These are phyloP conservation scores for Notodonta dromedarius DNA, from an alignment of 2,888 invertebrate genomes.

Conservation along the genomic window DNA sequence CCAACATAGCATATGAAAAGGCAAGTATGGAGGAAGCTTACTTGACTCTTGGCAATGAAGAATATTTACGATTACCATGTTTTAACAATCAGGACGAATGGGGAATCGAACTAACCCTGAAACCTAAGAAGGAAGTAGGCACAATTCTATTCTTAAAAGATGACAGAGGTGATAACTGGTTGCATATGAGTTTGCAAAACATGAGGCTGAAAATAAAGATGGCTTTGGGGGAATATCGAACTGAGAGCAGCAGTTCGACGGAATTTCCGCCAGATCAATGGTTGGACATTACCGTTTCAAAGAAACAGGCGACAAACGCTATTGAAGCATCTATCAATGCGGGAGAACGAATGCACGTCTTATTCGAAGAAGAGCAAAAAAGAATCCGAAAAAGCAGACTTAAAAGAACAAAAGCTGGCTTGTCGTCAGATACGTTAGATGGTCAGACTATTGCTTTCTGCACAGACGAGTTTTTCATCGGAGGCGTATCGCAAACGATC, in stretches of 20 bases:
- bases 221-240: conserved; percentile 49
- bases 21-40: conserved; percentile 68
- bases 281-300: conserved; percentile 66
- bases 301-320: conserved; percentile 59
- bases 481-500: conserved; percentile 57
- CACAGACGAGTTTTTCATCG: conserved; percentile 67
- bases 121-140: conserved; percentile 63
- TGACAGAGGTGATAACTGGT: conserved; percentile 51
- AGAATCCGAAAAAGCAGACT: conserved; percentile 26
- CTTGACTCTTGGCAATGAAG: conserved; percentile 57
- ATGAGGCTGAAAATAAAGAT: conserved; percentile 68
- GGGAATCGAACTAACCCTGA: conserved; percentile 67
- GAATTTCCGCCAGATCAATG: conserved; percentile 67
- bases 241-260: conserved; percentile 64
- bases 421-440: neutral
- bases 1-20: conserved; percentile 71
- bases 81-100: conserved; percentile 64
- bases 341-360: conserved; percentile 66
- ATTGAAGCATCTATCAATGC: conserved; percentile 71
- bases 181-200: conserved; percentile 66
- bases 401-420: neutral
- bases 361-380: conserved; percentile 41
- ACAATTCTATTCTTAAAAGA: conserved; percentile 64
- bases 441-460: conserved; percentile 44
- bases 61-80: conserved; percentile 71